Base-by-base conservation (phyloP, 2,797 vertebrate species). In the Halcyon chelicuti region DNA sequence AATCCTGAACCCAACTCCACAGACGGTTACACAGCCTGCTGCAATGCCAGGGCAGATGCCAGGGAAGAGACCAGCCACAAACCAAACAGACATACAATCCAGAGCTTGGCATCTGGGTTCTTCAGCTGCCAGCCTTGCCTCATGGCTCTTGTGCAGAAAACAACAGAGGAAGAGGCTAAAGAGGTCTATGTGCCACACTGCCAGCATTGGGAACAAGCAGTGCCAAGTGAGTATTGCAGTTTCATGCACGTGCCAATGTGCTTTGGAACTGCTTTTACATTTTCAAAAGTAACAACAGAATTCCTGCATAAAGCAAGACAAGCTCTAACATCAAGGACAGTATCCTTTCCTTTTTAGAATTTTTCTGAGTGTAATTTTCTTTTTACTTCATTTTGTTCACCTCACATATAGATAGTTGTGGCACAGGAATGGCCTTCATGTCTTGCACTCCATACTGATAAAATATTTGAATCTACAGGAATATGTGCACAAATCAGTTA, bases 71-170 rank as follows among this genome's bases (percentile, higher is more conserved):
- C 97, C 96, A 97, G 97, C 96, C 97, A 97, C 98, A 98, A 97
- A 98, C 96, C 7, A 95, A 98, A 98, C 98, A 98, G 98, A 98
- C 98, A 98, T 96, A 98, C 98, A 98, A 97, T 98, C 98, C 98
- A 98, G 98, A 98, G 98, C 98, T 98, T 97, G 98, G 98, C 98
- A 98, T 98, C 98, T 98, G 98, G 98, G 98, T 96, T 95, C 97
- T 98, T 98, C 98, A 97, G 98, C 98, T 98, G 98, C 98, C 98
- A 98, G 97, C 97, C 98, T 97, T 98, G 98, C 98, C 98, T 98
- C 95, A 91, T 88, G 98, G 98, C 98, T 97, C 97, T 96, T 81
- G 90, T 94, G 98, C 98, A 97, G 97, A 97, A 98, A 98, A 98
- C 98, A 98, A 97, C 98, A 98, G 98, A 98, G 98, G 98, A 98